Conservation (phyloP, 2,113 vertebrate genomes). For the Centropristis striata region DNA sequence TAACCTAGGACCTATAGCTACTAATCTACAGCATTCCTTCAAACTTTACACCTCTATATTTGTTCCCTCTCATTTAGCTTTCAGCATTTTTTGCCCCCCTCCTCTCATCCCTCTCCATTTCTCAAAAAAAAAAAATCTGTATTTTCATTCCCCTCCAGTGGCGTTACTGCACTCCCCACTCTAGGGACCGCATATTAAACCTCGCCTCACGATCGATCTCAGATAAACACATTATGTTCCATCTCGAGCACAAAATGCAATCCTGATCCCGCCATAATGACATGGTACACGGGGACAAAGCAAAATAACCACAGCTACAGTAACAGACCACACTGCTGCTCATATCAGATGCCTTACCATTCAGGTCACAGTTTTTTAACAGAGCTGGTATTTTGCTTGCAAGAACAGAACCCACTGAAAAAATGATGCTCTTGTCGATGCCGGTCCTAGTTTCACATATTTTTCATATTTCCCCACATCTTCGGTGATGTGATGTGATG, state of each 20-base stretch:
- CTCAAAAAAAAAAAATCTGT: conserved; percentile 31
- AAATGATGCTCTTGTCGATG: conserved; percentile 28
- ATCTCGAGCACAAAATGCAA: conserved; percentile 62
- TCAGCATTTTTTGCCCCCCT: neutral
- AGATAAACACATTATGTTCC: conserved; percentile 76
- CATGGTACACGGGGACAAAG: conserved; percentile 31
- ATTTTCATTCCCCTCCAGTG: conserved; percentile 53
- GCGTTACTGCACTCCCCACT: conserved; percentile 39
- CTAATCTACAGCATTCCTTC: neutral
- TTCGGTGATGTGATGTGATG: conserved; percentile 45
- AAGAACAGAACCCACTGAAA: conserved; percentile 19
- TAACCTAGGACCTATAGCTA: neutral
- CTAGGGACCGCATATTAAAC: conserved; percentile 64
- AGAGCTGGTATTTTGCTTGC: conserved; percentile 18
- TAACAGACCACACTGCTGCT: neutral
- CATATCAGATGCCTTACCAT: neutral
- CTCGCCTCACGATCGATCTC: conserved; percentile 67
- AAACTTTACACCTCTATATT: neutral
- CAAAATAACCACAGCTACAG: conserved; percentile 22
- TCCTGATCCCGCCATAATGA: conserved; percentile 61
- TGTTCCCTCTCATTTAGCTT: conserved; percentile 12
- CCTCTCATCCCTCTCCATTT: neutral
- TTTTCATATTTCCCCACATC: neutral
- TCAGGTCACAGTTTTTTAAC: conserved; percentile 30
- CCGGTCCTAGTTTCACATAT: conserved; percentile 10